phyloP scores from a whole-genome alignment of 2,888 invertebrate species.

The Eristalis intricaria region DNA sequence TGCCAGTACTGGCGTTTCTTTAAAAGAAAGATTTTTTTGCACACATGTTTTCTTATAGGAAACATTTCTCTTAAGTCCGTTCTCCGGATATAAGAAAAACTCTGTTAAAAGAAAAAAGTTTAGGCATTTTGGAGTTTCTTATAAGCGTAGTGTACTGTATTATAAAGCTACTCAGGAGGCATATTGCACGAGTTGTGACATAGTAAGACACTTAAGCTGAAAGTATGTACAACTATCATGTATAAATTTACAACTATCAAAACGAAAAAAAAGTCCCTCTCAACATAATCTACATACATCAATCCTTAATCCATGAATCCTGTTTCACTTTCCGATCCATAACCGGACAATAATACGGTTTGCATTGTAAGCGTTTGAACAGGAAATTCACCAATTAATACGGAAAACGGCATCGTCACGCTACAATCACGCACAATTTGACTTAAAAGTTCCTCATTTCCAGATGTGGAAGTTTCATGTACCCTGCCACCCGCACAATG shows the following conservation, averaged over 20 bases:
- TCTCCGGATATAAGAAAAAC: no score
- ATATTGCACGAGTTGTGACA: no score
- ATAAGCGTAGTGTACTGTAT: no score
- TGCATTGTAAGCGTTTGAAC: constrained; percentile 38
- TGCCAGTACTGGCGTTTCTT: no score
- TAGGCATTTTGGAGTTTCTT: no score
- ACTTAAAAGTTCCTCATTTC: constrained; percentile 43
- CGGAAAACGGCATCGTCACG: constrained; percentile 47
- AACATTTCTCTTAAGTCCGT: no score
- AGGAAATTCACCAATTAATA: constrained; percentile 62
- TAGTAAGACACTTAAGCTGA: no score
- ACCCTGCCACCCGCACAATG: background rate
- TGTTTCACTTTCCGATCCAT: background rate
- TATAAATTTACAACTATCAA: background rate
- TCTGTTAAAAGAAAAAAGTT: no score
- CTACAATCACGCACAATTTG: constrained; percentile 57
- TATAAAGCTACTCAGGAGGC: no score
- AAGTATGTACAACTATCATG: no score
- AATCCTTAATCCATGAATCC: background rate
- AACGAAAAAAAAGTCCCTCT: background rate
- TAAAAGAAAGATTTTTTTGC: no score
- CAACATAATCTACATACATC: background rate
- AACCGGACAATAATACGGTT: constrained; percentile 27
- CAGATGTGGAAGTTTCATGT: background rate
- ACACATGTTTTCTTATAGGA: no score